phyloP scores from a whole-genome alignment of 2,888 invertebrate genomes.

The Limenitis camilla region DNA sequence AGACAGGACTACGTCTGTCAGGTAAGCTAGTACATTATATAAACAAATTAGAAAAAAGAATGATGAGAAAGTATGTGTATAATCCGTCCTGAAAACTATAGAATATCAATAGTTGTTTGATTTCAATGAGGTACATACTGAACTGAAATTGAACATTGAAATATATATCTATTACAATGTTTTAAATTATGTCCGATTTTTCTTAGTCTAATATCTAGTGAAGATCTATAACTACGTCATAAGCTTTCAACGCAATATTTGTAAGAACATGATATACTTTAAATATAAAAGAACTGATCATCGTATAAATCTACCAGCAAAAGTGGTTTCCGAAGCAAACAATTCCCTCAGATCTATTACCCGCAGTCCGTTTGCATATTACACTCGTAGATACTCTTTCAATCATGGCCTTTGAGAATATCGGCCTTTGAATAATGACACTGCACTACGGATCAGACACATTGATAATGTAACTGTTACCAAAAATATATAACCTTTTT shows the following conservation, averaged over 20 bases:
- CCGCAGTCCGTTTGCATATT: conserved; percentile 44
- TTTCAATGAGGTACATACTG: no score
- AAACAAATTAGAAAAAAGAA: no score
- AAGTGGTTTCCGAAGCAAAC: conserved; percentile 34
- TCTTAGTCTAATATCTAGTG: no score
- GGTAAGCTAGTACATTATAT: no score
- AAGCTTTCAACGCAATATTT: not conserved
- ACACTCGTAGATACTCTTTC: conserved; percentile 44
- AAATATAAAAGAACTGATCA: not conserved
- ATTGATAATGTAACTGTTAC: not conserved
- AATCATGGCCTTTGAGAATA: conserved; percentile 52
- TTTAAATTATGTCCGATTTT: no score
- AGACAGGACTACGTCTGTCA: no score
- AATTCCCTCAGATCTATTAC: conserved; percentile 50
- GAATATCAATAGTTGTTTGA: no score
- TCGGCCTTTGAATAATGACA: conserved; percentile 7
- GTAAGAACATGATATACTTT: not conserved
- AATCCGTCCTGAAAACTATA: no score
- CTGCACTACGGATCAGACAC: conserved; percentile 5
- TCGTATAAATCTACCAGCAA: conserved; percentile 1
- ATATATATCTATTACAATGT: no score
- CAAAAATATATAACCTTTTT: not conserved
- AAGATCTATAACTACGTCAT: no score
- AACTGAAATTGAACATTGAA: no score
- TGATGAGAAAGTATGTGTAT: no score